Conservation (phyloP, 2,797 vertebrate species). For the Peromyscus aztecus region DNA sequence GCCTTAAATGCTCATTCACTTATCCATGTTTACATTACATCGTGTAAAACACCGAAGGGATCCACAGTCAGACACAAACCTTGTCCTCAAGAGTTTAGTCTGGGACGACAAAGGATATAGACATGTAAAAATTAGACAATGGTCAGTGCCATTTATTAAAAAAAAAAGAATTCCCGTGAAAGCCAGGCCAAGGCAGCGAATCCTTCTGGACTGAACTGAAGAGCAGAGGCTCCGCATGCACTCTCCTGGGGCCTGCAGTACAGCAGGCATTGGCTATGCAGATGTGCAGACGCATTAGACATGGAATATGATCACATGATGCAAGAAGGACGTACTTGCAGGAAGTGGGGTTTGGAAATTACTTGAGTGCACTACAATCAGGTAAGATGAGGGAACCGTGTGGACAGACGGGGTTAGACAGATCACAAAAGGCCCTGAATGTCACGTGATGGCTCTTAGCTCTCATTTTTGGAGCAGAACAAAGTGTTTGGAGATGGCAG, state of each 20-base stretch:
- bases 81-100: slow-evolving; percentile 24
- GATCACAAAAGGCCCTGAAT: neutral
- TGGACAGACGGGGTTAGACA: neutral
- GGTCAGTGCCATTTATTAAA: slow-evolving; percentile 15
- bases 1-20: slow-evolving; percentile 36
- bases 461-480: slow-evolving; percentile 36
- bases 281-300: slow-evolving; percentile 8
- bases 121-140: slow-evolving; percentile 48
- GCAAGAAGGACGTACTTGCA: neutral
- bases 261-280: neutral
- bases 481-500: slow-evolving; percentile 23
- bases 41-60: slow-evolving; percentile 41
- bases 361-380: slow-evolving; percentile 7
- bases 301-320: neutral
- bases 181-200: neutral
- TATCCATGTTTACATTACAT: slow-evolving; percentile 31
- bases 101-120: slow-evolving; percentile 22
- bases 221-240: neutral
- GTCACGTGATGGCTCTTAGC: neutral
- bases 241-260: neutral
- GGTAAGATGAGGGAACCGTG: slow-evolving; percentile 23
- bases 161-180: slow-evolving; percentile 4
- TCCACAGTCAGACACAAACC: slow-evolving; percentile 16
- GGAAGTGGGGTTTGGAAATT: neutral
- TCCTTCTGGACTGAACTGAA: neutral